These are phyloP conservation scores for Oostethus manadensis DNA, from an alignment of 2,113 vertebrate species.

Conservation along the genomic window DNA sequence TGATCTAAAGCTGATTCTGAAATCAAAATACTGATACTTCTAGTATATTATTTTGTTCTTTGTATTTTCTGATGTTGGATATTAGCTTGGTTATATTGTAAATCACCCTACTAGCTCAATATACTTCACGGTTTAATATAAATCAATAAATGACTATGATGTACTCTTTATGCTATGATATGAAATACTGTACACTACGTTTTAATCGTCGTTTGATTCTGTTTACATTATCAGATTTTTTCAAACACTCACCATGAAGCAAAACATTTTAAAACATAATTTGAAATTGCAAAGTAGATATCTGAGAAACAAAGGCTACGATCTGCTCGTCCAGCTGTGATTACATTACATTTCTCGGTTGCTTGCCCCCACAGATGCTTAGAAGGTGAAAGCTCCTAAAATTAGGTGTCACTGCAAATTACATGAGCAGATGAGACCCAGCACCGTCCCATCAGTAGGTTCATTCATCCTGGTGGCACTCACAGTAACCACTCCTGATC, in stretches of 20 bases:
- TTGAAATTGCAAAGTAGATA: constrained; percentile 22
- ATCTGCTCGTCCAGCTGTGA: constrained; percentile 69
- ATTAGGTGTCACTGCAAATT: constrained; percentile 95
- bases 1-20: no score
- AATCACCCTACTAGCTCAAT: no score
- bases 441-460: constrained; percentile 71
- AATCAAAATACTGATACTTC: no score
- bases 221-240: no score
- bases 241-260: constrained; percentile 2
- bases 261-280: constrained; percentile 19
- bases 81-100: no score
- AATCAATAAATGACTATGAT: no score
- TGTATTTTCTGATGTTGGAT: no score
- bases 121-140: no score
- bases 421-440: constrained; percentile 73
- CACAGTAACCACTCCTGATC: constrained; percentile 84
- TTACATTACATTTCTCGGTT: constrained; percentile 66
- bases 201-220: no score
- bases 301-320: constrained; percentile 61
- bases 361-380: constrained; percentile 25
- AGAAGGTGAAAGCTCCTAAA: constrained; percentile 74
- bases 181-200: no score
- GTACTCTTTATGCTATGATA: no score
- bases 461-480: constrained; percentile 77
- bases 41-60: no score